Percentiles rank a stretch among this genome's conserved stretches.
phyloP scores from a whole-genome alignment of 2,797 vertebrate genomes.

The Cossypha caffra region DNA sequence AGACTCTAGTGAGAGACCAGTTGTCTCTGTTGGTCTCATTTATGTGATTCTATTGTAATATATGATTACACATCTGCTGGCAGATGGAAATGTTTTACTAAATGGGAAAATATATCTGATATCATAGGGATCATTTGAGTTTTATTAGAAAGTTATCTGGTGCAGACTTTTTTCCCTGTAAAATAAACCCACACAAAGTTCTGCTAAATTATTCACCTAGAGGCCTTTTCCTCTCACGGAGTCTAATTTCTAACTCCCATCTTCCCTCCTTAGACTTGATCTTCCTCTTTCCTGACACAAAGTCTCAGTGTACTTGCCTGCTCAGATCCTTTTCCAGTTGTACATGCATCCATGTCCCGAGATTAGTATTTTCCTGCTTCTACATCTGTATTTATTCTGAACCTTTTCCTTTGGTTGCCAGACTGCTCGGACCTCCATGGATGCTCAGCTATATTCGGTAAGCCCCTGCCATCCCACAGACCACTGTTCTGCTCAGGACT shows the following conservation, averaged over 20 bases:
- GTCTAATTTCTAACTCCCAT: background rate
- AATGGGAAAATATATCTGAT: background rate
- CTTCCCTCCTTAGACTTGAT: background rate
- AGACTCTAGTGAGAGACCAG: background rate
- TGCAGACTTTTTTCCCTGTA: background rate
- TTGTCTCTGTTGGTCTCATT: background rate
- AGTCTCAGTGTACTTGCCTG: background rate
- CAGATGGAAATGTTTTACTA: background rate
- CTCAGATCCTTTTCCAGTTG: background rate
- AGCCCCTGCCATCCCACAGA: background rate
- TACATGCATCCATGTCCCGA: background rate
- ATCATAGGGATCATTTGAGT: background rate
- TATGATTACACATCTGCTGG: background rate
- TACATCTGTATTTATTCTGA: conserved; percentile 6
- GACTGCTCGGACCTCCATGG: conserved; percentile 4
- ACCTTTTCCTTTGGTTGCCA: conserved; percentile 38
- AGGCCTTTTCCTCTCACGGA: background rate
- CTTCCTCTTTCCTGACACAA: background rate
- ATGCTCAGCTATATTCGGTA: background rate
- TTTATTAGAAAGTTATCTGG: background rate
- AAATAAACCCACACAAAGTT: background rate
- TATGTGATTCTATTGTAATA: background rate
- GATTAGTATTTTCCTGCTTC: background rate
- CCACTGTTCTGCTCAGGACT: background rate
- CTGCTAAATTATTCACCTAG: background rate